These are phyloP conservation scores for Dendrocincla tyrannina DNA, from an alignment of 2,797 vertebrate species.

Conservation along the genomic window DNA sequence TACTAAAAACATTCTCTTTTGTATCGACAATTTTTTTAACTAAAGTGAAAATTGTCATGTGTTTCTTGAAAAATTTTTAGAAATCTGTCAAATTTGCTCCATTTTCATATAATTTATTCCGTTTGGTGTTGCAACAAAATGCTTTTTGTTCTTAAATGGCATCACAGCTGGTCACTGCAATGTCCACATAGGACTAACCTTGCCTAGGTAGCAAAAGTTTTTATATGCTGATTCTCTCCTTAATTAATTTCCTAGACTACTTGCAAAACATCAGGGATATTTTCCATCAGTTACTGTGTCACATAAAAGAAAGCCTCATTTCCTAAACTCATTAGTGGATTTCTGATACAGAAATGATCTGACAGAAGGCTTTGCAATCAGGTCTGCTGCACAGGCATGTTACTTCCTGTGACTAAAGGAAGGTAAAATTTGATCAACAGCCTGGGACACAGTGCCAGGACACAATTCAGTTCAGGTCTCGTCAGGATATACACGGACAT, in stretches of 20 bases:
- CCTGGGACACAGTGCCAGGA: background rate
- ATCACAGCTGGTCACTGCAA: background rate
- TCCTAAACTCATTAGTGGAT: background rate
- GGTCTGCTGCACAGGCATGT: background rate
- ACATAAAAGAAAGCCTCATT: background rate
- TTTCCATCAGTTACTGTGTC: background rate
- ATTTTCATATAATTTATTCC: background rate
- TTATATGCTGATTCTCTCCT: background rate
- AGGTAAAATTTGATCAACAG: background rate
- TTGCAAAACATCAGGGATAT: background rate
- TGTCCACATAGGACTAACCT: background rate
- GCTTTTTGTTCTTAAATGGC: background rate
- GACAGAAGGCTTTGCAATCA: background rate
- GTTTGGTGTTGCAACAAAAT: background rate
- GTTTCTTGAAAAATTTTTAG: background rate
- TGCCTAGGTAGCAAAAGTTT: background rate
- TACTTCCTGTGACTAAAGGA: background rate
- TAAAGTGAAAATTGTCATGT: background rate
- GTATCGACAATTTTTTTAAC: background rate
- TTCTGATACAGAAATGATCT: background rate
- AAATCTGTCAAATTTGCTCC: background rate
- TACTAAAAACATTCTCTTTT: background rate
- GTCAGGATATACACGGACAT: background rate
- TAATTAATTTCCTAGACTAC: background rate
- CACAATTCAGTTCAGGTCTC: background rate